These are phyloP conservation scores for Fulica atra DNA, from an alignment of 2,113 vertebrate species.

Conservation along the genomic window DNA sequence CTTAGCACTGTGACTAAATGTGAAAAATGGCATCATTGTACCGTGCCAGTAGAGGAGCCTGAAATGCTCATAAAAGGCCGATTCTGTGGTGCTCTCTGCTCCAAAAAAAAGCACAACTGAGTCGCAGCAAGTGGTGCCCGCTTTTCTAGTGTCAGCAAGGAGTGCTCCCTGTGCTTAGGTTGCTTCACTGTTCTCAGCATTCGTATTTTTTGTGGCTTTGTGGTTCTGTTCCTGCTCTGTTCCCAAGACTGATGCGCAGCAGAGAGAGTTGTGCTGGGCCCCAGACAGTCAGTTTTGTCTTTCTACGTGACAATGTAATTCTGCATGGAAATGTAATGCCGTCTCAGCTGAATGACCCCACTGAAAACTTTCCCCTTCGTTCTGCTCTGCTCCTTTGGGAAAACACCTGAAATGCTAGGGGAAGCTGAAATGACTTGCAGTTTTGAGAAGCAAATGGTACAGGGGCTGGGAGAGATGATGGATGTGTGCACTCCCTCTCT, in stretches of 20 bases:
- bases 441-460: not conserved
- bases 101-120: not conserved
- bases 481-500: not conserved
- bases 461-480: not conserved
- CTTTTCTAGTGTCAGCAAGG: not conserved
- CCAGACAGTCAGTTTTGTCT: not conserved
- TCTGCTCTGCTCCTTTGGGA: not conserved
- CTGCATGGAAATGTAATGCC: not conserved
- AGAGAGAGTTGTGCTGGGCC: not conserved
- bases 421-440: conserved; percentile 53
- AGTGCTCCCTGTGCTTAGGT: not conserved
- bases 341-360: not conserved
- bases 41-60: not conserved
- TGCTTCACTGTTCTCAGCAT: not conserved
- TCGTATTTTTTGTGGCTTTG: not conserved
- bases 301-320: not conserved
- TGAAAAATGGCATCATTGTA: not conserved
- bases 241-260: not conserved
- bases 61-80: not conserved
- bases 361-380: not conserved
- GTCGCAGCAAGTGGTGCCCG: not conserved
- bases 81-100: not conserved
- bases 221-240: not conserved
- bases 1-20: not conserved
- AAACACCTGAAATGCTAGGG: fast-evolving